Conservation (phyloP, 1,140 invertebrate genomes). For the Lithobius niger region DNA sequence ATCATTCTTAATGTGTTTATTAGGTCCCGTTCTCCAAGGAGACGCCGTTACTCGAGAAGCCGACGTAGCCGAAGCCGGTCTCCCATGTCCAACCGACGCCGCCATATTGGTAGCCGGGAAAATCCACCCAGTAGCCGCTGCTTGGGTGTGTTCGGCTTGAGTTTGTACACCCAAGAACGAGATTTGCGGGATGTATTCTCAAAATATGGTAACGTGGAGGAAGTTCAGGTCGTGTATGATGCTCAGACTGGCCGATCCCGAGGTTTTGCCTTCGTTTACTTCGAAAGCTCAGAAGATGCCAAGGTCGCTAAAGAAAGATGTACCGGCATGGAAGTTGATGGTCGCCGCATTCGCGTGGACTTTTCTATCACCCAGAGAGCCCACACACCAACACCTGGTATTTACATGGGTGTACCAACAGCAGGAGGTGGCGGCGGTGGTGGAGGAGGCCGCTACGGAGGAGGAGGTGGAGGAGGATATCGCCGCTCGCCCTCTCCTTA, state of each 20-base stretch:
- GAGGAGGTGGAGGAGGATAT: conserved; percentile 19
- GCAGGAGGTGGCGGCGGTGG: conserved; percentile 18
- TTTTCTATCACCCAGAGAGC: conserved; percentile 94
- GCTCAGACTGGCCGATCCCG: conserved; percentile 85
- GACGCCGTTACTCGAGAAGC: no score
- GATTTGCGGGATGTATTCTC: conserved; percentile 87
- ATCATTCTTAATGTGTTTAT: no score
- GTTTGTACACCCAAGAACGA: conserved; percentile 79
- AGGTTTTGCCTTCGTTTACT: conserved; percentile 97
- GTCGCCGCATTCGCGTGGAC: conserved; percentile 82
- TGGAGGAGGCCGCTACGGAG: conserved; percentile 19
- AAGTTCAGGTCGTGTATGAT: conserved; percentile 91
- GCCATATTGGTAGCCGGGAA: conserved; percentile 45
- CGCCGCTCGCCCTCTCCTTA: conserved; percentile 49
- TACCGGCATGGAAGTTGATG: conserved; percentile 87
- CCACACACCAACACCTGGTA: conserved; percentile 93
- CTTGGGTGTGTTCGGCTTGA: conserved; percentile 87
- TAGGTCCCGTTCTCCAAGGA: no score
- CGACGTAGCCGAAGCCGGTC: conserved; percentile 33
- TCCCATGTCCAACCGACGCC: conserved; percentile 38
- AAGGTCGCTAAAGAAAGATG: conserved; percentile 87
- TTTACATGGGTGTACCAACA: conserved; percentile 93
- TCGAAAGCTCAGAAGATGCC: conserved; percentile 73
- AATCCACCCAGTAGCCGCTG: conserved; percentile 77
- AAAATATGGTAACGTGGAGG: conserved; percentile 80